Conservation (phyloP, 1,140 invertebrate genomes). For the Colletes latitarsis region DNA sequence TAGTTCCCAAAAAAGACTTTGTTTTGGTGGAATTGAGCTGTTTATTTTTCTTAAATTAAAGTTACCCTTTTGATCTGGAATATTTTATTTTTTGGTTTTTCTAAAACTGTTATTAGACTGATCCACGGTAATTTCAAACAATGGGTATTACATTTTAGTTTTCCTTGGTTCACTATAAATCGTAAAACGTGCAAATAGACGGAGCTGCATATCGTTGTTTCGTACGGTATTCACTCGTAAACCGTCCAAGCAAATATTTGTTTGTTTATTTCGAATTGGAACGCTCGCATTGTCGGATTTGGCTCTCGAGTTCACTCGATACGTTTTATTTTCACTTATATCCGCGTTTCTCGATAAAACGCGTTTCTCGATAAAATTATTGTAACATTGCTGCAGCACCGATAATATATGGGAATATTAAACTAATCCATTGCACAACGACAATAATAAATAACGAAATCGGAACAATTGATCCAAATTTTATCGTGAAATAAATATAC, state of each 20-base stretch:
- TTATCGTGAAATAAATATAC: no score
- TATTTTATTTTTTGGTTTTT: no score
- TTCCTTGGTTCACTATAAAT: not conserved
- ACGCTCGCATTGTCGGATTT: not conserved
- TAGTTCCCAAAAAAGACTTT: no score
- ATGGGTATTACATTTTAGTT: conserved; percentile 4
- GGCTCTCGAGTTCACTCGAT: not conserved
- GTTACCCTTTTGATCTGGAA: no score
- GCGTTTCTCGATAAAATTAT: not conserved
- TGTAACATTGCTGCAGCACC: not conserved
- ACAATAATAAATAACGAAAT: no score
- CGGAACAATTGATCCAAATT: no score
- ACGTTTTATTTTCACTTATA: not conserved
- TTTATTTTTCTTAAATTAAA: no score
- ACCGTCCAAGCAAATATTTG: conserved; percentile 26
- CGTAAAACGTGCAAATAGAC: conserved; percentile 13
- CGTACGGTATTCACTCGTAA: conserved; percentile 11
- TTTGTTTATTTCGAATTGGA: conserved; percentile 4
- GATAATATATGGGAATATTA: not conserved
- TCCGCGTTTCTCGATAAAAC: not conserved
- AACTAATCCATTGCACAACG: not conserved
- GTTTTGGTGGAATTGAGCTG: no score
- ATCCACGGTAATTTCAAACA: not conserved
- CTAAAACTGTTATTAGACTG: no score
- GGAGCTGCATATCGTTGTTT: conserved; percentile 3